These are phyloP conservation scores for Cantharis nigra DNA, from an alignment of 2,888 invertebrate genomes.

Conservation along the genomic window DNA sequence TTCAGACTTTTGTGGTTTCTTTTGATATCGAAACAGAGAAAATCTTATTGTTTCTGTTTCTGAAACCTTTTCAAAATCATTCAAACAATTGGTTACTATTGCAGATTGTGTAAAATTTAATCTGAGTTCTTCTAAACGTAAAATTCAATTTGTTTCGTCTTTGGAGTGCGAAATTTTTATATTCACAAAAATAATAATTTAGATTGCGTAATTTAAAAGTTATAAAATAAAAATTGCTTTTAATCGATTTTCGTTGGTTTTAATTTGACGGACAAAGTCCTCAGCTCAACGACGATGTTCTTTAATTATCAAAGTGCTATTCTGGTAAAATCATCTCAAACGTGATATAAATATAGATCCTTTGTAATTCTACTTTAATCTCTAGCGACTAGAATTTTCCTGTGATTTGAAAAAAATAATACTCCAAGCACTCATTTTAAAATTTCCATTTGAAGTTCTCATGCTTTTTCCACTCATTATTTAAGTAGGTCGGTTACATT, in stretches of 20 bases:
- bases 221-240: neutral
- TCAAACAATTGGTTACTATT: neutral
- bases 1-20: neutral
- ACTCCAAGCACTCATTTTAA: neutral
- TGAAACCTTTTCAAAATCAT: neutral
- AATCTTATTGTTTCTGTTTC: neutral
- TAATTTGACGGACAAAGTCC: neutral
- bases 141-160: neutral
- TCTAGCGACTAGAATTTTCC: slow-evolving; percentile 6
- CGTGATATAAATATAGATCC: slow-evolving; percentile 19
- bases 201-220: neutral
- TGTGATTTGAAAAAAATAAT: neutral
- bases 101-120: neutral
- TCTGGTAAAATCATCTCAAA: slow-evolving; percentile 8
- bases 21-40: neutral
- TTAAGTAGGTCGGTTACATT: neutral
- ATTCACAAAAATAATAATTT: neutral
- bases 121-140: neutral
- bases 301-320: slow-evolving; percentile 8
- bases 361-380: slow-evolving; percentile 19
- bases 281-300: neutral
- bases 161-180: neutral
- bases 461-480: neutral
- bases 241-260: neutral
- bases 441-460: neutral